Evolutionary conservation across 1,140 invertebrate genomes (phyloP).

Genomic region (Scylla paramamosain): DNA sequence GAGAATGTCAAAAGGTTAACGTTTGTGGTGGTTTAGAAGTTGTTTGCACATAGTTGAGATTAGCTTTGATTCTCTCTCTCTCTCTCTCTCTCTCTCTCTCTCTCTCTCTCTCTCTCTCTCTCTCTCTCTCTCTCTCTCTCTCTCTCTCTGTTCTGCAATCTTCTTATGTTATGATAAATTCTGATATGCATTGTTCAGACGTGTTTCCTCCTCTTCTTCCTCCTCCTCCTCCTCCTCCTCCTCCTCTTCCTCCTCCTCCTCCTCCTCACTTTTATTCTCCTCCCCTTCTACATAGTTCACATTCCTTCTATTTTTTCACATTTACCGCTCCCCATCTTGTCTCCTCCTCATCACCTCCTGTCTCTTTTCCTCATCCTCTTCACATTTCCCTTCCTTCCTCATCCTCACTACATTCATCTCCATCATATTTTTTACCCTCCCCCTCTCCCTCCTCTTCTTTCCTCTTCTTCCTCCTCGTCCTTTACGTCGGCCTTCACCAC

Average conservation of each 20-base stretch:
- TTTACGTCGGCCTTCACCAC: too few species aligned
- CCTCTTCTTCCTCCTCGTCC: too few species aligned
- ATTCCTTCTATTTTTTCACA: too few species aligned
- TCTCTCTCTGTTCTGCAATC: neutral
- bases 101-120: conserved; percentile 11
- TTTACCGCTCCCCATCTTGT: too few species aligned
- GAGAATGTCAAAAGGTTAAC: too few species aligned
- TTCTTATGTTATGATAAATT: neutral
- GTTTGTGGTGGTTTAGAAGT: too few species aligned
- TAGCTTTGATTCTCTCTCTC: neutral
- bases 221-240: neutral
- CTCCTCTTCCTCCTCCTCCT: neutral
- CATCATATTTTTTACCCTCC: neutral
- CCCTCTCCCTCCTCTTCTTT: too few species aligned
- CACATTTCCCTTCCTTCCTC: neutral
- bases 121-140: too few species aligned
- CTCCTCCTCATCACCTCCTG: too few species aligned
- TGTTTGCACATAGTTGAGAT: too few species aligned
- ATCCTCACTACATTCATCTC: neutral
- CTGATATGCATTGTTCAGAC: neutral
- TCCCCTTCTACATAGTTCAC: neutral
- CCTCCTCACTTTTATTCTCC: neutral
- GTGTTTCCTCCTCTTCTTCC: neutral
- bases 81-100: conserved; percentile 20
- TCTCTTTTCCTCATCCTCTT: neutral